These are phyloP conservation scores for Neodontobutis hainanensis DNA, from an alignment of 2,113 vertebrate genomes.

Conservation along the genomic window DNA sequence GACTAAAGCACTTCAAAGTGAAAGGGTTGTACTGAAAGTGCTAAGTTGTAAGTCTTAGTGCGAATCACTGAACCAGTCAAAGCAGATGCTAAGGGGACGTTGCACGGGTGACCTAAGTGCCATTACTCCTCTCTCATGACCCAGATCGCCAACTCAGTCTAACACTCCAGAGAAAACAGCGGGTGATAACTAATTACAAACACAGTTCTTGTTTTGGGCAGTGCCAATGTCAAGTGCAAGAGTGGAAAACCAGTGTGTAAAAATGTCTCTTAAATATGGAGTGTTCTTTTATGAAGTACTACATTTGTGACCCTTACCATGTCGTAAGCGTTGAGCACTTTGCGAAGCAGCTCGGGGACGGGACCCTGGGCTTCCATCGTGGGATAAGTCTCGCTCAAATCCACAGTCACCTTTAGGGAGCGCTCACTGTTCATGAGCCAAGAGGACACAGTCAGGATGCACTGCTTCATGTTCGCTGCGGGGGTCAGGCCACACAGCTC, in stretches of 20 bases:
- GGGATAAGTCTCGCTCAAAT: conserved; percentile 88
- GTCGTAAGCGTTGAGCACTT: conserved; percentile 90
- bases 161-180: conserved; percentile 29
- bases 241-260: no score
- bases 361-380: conserved; percentile 89
- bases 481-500: conserved; percentile 91
- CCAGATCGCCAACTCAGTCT: conserved; percentile 39
- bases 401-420: conserved; percentile 81
- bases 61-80: conserved; percentile 12
- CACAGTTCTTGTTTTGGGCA: conserved; percentile 9
- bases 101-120: conserved; percentile 4
- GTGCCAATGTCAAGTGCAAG: conserved; percentile 38
- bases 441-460: conserved; percentile 87
- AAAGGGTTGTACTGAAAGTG: conserved; percentile 23
- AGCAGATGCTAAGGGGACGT: conserved; percentile 23
- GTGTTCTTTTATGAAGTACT: no score
- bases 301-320: conserved; percentile 70
- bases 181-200: conserved; percentile 48
- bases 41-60: conserved; percentile 1
- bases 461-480: conserved; percentile 93
- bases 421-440: conserved; percentile 91
- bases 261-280: no score
- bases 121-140: conserved; percentile 12
- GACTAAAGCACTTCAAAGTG: no score
- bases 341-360: conserved; percentile 88